Evolutionary conservation across 2,888 invertebrate genomes (phyloP).

Genomic region (Agrotis ipsilon): DNA sequence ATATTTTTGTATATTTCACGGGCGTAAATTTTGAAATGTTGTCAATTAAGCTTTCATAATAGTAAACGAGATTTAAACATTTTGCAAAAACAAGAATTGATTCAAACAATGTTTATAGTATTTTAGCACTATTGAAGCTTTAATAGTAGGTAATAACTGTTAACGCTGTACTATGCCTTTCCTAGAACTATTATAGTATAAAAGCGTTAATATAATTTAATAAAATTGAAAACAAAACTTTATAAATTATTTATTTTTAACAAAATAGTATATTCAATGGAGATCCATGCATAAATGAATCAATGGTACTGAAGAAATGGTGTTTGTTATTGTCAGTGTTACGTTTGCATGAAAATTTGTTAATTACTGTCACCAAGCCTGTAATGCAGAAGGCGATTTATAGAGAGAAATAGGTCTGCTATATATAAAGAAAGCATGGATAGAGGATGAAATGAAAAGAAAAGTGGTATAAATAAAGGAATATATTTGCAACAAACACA

Average conservation of each 20-base stretch:
- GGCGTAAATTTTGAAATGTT: conserved; percentile 1
- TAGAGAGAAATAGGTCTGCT: conserved; percentile 87
- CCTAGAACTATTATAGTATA: conserved; percentile 86
- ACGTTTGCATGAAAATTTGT: conserved; percentile 82
- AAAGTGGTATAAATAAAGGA: conserved; percentile 90
- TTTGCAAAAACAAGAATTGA: conserved; percentile 71
- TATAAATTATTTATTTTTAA: conserved; percentile 75
- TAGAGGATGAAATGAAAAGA: conserved; percentile 90
- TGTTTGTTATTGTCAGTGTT: conserved; percentile 86
- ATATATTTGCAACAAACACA: conserved; percentile 91
- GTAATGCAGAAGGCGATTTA: conserved; percentile 81
- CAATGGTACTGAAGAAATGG: conserved; percentile 90
- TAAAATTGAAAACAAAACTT: conserved; percentile 76
- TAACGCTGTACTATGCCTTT: conserved; percentile 86
- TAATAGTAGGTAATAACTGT: conserved; percentile 80
- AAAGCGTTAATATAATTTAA: conserved; percentile 86
- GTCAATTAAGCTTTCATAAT: conserved; percentile 30
- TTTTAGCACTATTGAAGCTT: conserved; percentile 86
- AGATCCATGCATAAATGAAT: conserved; percentile 90
- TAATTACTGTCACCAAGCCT: conserved; percentile 88
- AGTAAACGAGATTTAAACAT: conserved; percentile 58
- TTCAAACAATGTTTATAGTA: conserved; percentile 71
- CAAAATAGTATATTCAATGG: conserved; percentile 82
- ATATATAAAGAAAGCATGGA: conserved; percentile 88
- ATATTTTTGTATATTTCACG: not conserved